phyloP scores from a whole-genome alignment of 1,140 invertebrate species.

The Drosophila sulfurigaster region DNA sequence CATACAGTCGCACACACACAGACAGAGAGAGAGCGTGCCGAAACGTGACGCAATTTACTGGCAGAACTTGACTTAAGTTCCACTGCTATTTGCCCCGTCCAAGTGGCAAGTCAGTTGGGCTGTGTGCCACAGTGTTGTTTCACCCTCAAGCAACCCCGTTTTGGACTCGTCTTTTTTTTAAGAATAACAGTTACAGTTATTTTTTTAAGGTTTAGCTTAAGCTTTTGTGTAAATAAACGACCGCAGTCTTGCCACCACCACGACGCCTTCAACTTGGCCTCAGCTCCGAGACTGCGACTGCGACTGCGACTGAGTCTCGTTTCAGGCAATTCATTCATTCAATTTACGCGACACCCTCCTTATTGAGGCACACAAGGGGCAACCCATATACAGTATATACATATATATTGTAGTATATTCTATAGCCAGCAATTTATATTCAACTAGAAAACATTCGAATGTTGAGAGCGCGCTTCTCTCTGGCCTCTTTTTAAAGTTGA shows the following conservation, averaged over 20 bases:
- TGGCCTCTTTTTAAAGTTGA: constrained; percentile 68
- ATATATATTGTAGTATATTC: neutral
- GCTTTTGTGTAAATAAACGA: constrained; percentile 84
- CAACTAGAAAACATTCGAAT: constrained; percentile 16
- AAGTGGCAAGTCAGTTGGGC: neutral
- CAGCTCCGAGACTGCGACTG: constrained; percentile 11
- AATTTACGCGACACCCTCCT: constrained; percentile 79
- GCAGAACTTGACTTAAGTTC: constrained; percentile 81
- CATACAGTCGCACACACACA: neutral
- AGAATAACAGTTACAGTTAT: constrained; percentile 82
- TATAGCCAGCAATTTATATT: constrained; percentile 48
- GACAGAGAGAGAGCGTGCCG: constrained; percentile 54
- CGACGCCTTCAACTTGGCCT: constrained; percentile 28
- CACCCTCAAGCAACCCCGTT: constrained; percentile 73
- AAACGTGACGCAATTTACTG: constrained; percentile 83
- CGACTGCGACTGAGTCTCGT: constrained; percentile 43
- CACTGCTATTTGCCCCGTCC: constrained; percentile 30
- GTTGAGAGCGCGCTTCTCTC: constrained; percentile 11
- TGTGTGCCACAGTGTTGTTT: constrained; percentile 26
- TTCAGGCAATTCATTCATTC: constrained; percentile 80
- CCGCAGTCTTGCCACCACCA: constrained; percentile 77
- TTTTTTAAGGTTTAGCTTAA: constrained; percentile 84
- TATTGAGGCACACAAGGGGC: constrained; percentile 55
- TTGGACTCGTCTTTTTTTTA: constrained; percentile 62
- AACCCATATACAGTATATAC: neutral